Base-by-base conservation (phyloP, 2,797 vertebrate genomes). In the Oryzias dopingdopingensis region DNA sequence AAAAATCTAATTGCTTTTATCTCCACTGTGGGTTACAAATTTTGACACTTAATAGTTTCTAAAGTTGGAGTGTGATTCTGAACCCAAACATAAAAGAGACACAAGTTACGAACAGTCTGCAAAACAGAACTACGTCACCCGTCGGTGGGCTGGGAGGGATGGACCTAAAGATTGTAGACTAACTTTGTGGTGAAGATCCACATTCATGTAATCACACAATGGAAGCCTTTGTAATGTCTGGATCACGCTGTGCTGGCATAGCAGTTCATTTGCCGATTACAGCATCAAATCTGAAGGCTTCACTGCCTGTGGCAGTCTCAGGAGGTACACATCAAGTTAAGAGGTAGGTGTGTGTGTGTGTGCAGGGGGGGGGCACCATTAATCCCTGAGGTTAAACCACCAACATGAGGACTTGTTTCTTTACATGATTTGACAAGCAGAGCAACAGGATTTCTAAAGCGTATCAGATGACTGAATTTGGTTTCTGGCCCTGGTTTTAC, bases 201-300 rank as follows among this genome's bases (percentile, higher is more conserved):
- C 54, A 72, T 57, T 76, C 59, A 29, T 49, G 40, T 63, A 72
- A 74, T 74, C 37, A 32, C 59, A 83, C 60, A 82, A 67, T 55
- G 45, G 69, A 58, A 56, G 52, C 17, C 66, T 82, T 79, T 80
- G 62, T 84, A 69, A 77, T 70, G 57, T 77, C 67, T 67, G 52
- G 49, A 69, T 53, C 65, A 53, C 0, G 17, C 72, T 49, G 60
- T 52, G 74, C 70, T 69, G 77, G 74, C 77, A 80, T 79, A 77
- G 78, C 65, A 76, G 68, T 75, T 82, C 74, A 77, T 85, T 76
- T 82, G 76, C 77, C 81, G 81, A 90, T 82, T 81, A 84, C 60
- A 42, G 53, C 71, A 60, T 81, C 74, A 80, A 82, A 80, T 59
- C 66, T 64, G 64, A 49, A 75, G 65, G 46, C 59, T 64, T 56